A percentile compares a stretch with the other conserved stretches of the same genome.
Evolutionary conservation across 2,888 invertebrate genomes (phyloP).

Genomic region (Papilio demoleus): DNA sequence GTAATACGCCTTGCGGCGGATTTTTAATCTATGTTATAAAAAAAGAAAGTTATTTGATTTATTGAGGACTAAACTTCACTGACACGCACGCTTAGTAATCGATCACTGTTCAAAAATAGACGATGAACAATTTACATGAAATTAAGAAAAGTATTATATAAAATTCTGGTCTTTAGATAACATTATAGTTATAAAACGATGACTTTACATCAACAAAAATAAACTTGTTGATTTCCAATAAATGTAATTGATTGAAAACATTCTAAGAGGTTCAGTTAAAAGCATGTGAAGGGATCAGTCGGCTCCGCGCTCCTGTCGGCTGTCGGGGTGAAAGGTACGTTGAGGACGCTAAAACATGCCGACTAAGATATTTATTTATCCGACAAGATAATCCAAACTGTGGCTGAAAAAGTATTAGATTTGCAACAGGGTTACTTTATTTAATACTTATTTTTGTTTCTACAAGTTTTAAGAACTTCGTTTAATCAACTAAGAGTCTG

Average conservation of each 20-base stretch:
- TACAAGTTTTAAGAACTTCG: too few relatives aligned
- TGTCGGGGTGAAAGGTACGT: not conserved
- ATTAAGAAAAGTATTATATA: too few relatives aligned
- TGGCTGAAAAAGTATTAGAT: not conserved
- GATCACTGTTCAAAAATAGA: not conserved
- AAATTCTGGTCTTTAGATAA: not conserved
- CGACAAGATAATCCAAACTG: not conserved
- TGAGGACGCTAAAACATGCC: not conserved
- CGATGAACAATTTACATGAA: too few relatives aligned
- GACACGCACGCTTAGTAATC: not conserved
- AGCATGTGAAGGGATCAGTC: slow-evolving; percentile 16
- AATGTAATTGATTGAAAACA: slow-evolving; percentile 16
- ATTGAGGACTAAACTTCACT: too few relatives aligned
- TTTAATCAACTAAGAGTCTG: too few relatives aligned
- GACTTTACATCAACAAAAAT: not conserved
- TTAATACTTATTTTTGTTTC: not conserved
- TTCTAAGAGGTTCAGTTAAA: not conserved
- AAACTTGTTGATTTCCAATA: slow-evolving; percentile 22
- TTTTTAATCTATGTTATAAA: too few relatives aligned
- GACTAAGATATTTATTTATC: not conserved
- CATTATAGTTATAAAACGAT: not conserved
- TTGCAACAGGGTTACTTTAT: not conserved
- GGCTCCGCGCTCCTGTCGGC: not conserved
- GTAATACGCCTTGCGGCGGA: too few relatives aligned
- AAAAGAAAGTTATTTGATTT: too few relatives aligned